Conservation (phyloP, 2,888 invertebrate species). For the Hanleya hanleyi region DNA sequence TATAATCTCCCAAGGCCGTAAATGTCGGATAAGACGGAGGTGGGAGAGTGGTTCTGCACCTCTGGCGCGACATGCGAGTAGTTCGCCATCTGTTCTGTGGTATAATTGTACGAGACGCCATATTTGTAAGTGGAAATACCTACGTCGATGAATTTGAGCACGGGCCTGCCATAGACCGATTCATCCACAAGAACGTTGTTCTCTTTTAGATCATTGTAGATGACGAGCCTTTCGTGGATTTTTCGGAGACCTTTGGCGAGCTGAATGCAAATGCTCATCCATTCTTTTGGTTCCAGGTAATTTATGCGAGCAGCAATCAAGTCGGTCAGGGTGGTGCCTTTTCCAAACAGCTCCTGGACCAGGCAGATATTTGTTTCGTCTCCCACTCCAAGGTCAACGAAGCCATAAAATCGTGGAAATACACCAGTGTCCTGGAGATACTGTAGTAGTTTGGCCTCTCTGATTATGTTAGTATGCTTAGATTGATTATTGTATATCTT, state of each 20-base stretch:
- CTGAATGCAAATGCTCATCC: conserved; percentile 4
- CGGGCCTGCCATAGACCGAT: background rate
- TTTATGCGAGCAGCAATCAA: background rate
- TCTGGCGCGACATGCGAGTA: background rate
- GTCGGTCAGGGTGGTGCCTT: background rate
- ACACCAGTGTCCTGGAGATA: background rate
- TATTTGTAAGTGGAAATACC: background rate
- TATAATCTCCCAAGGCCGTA: background rate
- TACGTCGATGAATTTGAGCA: background rate
- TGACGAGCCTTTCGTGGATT: background rate
- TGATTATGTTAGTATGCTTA: background rate
- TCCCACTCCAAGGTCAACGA: background rate
- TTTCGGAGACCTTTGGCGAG: background rate
- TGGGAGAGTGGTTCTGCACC: background rate
- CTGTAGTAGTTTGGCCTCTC: background rate
- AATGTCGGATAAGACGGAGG: background rate
- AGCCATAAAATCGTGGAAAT: background rate
- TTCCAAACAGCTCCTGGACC: background rate
- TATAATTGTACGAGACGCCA: background rate
- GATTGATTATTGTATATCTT: background rate
- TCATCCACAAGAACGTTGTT: background rate
- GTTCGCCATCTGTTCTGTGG: background rate
- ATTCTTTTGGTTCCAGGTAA: background rate
- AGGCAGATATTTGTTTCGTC: background rate
- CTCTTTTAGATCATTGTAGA: background rate